Conservation (phyloP, 1,140 invertebrate species). For the Drosophila bipectinata region DNA sequence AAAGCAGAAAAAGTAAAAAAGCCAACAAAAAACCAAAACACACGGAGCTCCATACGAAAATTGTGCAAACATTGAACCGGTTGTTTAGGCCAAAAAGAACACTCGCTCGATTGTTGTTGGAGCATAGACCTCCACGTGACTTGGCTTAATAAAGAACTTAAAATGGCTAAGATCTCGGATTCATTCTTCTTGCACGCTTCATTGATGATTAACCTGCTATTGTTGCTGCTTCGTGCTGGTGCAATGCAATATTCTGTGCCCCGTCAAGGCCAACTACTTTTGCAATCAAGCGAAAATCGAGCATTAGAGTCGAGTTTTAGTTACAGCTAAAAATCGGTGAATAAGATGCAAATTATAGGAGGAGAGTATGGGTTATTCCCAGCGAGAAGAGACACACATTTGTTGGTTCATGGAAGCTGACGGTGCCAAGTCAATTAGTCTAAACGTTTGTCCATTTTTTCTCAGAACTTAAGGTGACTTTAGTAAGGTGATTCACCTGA, state of each 20-base stretch:
- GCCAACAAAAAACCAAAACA: slow-evolving; percentile 10
- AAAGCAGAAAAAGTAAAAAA: slow-evolving; percentile 33
- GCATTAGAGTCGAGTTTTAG: slow-evolving; percentile 44
- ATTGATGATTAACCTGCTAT: slow-evolving; percentile 64
- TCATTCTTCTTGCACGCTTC: slow-evolving; percentile 67
- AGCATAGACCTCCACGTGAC: slow-evolving; percentile 51
- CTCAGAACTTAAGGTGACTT: neutral
- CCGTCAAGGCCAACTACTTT: slow-evolving; percentile 65
- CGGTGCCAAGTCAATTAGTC: neutral
- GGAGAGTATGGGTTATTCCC: neutral
- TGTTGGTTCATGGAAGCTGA: too few species aligned
- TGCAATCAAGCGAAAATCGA: slow-evolving; percentile 43
- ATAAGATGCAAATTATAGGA: slow-evolving; percentile 49
- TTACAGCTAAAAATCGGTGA: slow-evolving; percentile 60
- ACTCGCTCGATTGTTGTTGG: neutral
- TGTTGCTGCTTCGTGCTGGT: slow-evolving; percentile 20
- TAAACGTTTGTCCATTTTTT: neutral
- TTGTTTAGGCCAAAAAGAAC: slow-evolving; percentile 38
- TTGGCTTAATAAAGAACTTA: neutral
- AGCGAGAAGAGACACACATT: neutral
- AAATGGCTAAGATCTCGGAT: slow-evolving; percentile 2
- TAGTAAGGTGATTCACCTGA: neutral
- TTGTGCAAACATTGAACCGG: slow-evolving; percentile 80
- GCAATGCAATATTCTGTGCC: slow-evolving; percentile 44
- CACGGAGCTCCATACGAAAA: slow-evolving; percentile 25